These are phyloP conservation scores for Mya arenaria DNA, from an alignment of 1,140 invertebrate genomes.

Conservation along the genomic window DNA sequence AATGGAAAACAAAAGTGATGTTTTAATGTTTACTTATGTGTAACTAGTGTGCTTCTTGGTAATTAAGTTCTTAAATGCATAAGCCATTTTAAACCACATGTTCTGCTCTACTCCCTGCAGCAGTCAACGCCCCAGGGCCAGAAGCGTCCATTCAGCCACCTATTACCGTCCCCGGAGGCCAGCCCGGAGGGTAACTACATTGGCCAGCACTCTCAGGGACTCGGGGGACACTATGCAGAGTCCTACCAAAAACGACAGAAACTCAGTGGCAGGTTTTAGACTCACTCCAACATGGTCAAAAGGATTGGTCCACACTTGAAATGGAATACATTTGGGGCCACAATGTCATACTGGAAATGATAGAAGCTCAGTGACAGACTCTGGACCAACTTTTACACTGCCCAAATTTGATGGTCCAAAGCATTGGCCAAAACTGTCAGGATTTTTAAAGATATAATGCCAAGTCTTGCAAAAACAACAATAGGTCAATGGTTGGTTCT, in stretches of 20 bases:
- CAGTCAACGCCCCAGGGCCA: conserved; percentile 71
- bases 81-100: no score
- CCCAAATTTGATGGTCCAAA: not conserved
- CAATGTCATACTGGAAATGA: not conserved
- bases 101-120: no score
- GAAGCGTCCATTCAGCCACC: conserved; percentile 82
- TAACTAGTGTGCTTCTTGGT: no score
- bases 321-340: not conserved
- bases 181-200: conserved; percentile 83
- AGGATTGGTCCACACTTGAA: not conserved
- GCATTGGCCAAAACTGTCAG: not conserved
- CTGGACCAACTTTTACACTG: not conserved
- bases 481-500: no score
- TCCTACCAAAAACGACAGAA: conserved; percentile 78
- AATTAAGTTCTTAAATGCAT: no score
- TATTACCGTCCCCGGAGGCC: conserved; percentile 83
- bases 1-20: not conserved
- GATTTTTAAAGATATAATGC: no score
- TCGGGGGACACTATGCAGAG: conserved; percentile 84
- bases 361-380: not conserved
- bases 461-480: no score
- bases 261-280: conserved; percentile 38
- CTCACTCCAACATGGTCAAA: not conserved
- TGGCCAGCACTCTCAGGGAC: conserved; percentile 84
- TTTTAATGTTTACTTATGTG: not conserved